phyloP scores from a whole-genome alignment of 2,797 vertebrate species.

The Peromyscus aztecus region DNA sequence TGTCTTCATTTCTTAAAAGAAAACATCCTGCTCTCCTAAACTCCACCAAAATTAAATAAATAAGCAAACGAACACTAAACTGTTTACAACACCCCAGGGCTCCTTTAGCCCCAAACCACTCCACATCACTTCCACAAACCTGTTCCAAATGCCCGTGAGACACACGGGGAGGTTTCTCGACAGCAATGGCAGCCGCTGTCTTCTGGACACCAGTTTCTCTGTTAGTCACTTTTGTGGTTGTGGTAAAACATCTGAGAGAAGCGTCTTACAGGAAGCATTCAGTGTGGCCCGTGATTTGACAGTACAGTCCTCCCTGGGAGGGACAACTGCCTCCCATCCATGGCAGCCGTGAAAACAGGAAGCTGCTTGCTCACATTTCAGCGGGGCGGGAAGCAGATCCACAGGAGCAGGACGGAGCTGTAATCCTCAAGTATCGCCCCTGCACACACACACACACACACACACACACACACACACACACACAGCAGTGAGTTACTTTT shows the following conservation, averaged over 20 bases:
- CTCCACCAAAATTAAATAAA: background rate
- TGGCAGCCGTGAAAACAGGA: background rate
- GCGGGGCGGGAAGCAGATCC: background rate
- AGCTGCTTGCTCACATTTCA: no score
- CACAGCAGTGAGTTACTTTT: background rate
- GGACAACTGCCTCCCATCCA: no score
- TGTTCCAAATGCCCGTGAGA: background rate
- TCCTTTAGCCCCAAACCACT: background rate
- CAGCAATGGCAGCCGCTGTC: no score
- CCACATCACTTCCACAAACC: background rate
- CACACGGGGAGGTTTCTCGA: background rate
- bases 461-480: no score
- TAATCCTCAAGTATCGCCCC: background rate
- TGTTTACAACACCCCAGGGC: no score
- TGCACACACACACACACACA: no score
- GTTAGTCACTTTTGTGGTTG: background rate
- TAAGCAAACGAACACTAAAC: background rate
- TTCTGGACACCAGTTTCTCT: no score
- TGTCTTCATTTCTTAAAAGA: background rate
- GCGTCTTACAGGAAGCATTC: background rate
- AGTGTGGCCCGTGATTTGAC: background rate
- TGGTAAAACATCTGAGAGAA: background rate
- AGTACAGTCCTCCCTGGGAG: background rate
- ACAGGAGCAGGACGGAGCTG: background rate
- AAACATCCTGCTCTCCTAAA: background rate